Evolutionary conservation across 1,140 invertebrate genomes (phyloP), one percentile per base, ranked within the genome.

Genomic region (Lordiphosa stackelbergi): DNA sequence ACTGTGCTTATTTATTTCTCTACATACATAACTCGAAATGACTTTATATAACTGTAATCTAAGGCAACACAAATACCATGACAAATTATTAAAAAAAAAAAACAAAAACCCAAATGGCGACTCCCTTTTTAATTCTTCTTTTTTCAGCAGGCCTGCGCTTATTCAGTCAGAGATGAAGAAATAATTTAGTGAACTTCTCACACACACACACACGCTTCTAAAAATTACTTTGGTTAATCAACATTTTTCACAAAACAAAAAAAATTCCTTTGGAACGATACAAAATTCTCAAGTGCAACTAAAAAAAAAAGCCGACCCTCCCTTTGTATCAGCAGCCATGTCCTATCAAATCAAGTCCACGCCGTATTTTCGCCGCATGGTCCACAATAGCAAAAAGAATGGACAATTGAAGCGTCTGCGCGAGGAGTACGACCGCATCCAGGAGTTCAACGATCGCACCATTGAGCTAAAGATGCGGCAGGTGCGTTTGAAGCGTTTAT

Each of bases 381-480:
- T 81, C 52, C 73, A 73, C 46, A 71, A 69, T 8, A 86, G 84
- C 52, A 83, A 83, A 19, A 62, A 60, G 7, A 86, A 86, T 37
- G 84, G 78, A 0, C 78, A 86, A 13, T 40, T 86, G 54, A 84
- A 86, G 54, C 61, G 64, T 0, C 42, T 86, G 42, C 54, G 75
- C 5, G 84, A 85, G 40, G 84, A 86, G 52, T 86, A 86, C 12
- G 84, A 86, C 5, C 65, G 84, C 11, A 84, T 86, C 9, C 74
- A 84, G 40, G 74, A 79, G 49, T 86, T 86, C 46, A 84, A 86
- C 9, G 84, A 86, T 43, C 78, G 59, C 42, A 79, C 78, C 19
- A 86, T 86, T n/a, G 84, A 85, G 52, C 60, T 77, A 10, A 86
- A 86, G 51, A 86, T 86, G 84, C 84, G 84, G 0, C 69, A 86